These are phyloP conservation scores for Meandrusa payeni DNA, from an alignment of 2,888 invertebrate species.

Conservation along the genomic window DNA sequence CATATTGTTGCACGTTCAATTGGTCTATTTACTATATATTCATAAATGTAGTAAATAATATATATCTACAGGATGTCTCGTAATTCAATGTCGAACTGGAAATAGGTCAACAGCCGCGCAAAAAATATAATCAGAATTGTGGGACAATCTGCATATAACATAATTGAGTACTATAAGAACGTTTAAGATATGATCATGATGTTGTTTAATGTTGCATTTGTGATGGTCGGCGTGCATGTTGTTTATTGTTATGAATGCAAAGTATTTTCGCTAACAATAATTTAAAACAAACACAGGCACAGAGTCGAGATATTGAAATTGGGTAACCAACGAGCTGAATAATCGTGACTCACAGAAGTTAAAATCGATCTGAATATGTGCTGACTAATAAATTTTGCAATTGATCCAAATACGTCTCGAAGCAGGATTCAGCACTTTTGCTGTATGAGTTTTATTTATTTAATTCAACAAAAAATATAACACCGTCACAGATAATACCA, in stretches of 20 bases:
- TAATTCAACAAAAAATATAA: background rate
- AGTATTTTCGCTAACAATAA: slow-evolving; percentile 3
- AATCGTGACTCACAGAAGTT: slow-evolving; percentile 13
- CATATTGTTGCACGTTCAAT: too few relatives aligned
- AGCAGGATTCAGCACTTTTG: slow-evolving; percentile 14
- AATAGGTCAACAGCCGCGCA: too few relatives aligned
- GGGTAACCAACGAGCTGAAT: background rate
- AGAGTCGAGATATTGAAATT: background rate
- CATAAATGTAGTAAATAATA: too few relatives aligned
- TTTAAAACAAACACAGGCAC: background rate
- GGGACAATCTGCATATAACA: too few relatives aligned
- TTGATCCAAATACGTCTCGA: slow-evolving; percentile 16
- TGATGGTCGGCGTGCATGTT: too few relatives aligned
- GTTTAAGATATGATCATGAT: too few relatives aligned
- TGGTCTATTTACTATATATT: too few relatives aligned
- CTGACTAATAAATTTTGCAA: slow-evolving; percentile 12
- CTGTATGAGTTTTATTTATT: background rate
- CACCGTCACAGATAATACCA: background rate
- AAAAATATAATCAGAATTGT: too few relatives aligned
- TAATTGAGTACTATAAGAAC: too few relatives aligned
- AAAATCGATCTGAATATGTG: background rate
- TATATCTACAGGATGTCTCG: too few relatives aligned
- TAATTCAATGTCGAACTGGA: too few relatives aligned
- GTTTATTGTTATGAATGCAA: slow-evolving; percentile 1
- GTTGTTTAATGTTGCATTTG: too few relatives aligned